Conservation (phyloP, 2,797 vertebrate species). For the Distichodus sexfasciatus region DNA sequence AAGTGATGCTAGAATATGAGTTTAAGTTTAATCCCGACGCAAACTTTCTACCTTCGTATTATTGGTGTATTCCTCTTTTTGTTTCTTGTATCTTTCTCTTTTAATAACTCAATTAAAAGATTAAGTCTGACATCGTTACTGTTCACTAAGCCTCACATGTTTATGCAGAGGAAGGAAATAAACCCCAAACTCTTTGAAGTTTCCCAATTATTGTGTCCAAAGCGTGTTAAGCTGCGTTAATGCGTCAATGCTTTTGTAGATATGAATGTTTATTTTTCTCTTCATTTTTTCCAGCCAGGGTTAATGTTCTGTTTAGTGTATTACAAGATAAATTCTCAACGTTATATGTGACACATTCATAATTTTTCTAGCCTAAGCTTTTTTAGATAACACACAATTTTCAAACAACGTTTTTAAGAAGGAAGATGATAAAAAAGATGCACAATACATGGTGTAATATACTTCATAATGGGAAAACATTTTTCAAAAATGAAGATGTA, state of each 20-base stretch:
- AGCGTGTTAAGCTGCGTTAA: not conserved
- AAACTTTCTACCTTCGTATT: not conserved
- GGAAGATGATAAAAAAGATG: too few relatives aligned
- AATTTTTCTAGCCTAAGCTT: not conserved
- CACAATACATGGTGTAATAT: too few relatives aligned
- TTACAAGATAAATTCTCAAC: not conserved
- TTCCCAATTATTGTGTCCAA: constrained; percentile 1
- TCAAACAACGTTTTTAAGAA: too few relatives aligned
- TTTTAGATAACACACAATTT: too few relatives aligned
- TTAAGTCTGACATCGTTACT: not conserved
- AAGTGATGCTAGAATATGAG: too few relatives aligned
- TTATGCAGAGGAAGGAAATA: not conserved
- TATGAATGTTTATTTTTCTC: not conserved
- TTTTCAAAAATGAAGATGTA: too few relatives aligned
- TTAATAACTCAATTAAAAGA: not conserved
- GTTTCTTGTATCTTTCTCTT: not conserved
- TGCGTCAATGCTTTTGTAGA: too few relatives aligned
- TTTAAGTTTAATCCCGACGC: too few relatives aligned
- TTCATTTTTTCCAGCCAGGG: not conserved
- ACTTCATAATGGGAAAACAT: too few relatives aligned
- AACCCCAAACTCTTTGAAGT: constrained; percentile 5
- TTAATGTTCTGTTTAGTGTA: not conserved
- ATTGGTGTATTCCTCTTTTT: not conserved
- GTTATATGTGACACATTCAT: too few relatives aligned
- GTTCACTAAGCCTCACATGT: not conserved